Base-by-base conservation (phyloP, 2,888 invertebrate species). In the Meghimatium bilineatum region DNA sequence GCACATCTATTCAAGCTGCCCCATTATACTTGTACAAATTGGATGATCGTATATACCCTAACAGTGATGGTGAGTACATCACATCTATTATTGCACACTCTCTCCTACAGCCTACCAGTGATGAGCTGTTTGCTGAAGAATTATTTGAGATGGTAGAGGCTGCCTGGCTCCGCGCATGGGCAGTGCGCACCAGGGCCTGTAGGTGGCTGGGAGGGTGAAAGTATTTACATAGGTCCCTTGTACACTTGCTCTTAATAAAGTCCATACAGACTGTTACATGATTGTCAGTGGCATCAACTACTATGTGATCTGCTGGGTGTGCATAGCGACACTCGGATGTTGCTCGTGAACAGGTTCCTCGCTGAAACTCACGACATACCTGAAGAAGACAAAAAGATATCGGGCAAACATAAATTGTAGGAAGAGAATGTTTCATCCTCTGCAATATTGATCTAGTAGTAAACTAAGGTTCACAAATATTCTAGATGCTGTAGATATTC, bases 151-250 rank as follows among this genome's bases (percentile, higher is more conserved):
- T 49, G 23, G 84, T 29, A 20, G 74, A 49, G 49, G 85, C 77
- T 52, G 92, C 92, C 89, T 93, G 93, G 91, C 93, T 93, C 91
- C 94, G 89, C 90, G 93, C 93, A 96, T 97, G 97, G 87, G 92
- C 91, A 96, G 97, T 97, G 89, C 92, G 92, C 85, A 93, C 92
- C 91, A 96, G 96, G 76, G 92, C 92, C 91, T 96, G 96, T 96
- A 98, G 97, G 97, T 98, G 98, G 96, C 97, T 96, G 96, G 98
- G 98, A 96, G 98, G 98, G 96, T 98, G 98, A 96, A 98, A 98
- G 97, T 98, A 98, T 96, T 98, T 97, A 97, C 98, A 98, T 96
- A 97, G 97, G 96, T 98, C 97, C 96, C 98, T 97, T 96, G 97
- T 96, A 96, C 98, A 98, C 96, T 93, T 93, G 87, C 93, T 93